A percentile compares a stretch with the other conserved stretches of the same genome.
Conservation (phyloP, 2,797 vertebrate species). For the Mallotus villosus region DNA sequence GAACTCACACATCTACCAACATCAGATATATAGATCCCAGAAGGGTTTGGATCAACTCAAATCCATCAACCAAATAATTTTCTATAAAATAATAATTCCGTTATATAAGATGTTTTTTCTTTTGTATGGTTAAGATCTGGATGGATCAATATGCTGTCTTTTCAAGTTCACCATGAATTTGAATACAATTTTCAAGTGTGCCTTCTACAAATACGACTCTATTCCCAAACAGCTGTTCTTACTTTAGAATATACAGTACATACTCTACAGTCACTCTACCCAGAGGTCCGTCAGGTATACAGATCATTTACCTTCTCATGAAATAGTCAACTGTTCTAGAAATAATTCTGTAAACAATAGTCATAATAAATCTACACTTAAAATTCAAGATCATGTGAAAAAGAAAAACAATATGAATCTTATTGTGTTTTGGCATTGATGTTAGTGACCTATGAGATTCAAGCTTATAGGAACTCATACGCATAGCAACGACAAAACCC, state of each 20-base stretch:
- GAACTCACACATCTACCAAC: neutral
- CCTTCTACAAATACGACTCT: neutral
- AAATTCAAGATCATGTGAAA: slow-evolving; percentile 19
- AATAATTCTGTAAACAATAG: slow-evolving; percentile 25
- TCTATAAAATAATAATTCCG: neutral
- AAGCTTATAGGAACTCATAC: slow-evolving; percentile 18
- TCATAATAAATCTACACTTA: slow-evolving; percentile 34
- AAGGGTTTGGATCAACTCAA: neutral
- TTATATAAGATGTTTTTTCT: neutral
- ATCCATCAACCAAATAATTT: neutral
- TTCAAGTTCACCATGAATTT: neutral
- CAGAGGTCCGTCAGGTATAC: slow-evolving; percentile 7
- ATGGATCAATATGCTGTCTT: too few relatives aligned
- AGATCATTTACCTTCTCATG: slow-evolving; percentile 37
- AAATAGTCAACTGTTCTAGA: slow-evolving; percentile 9
- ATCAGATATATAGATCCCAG: neutral
- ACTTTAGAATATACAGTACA: too few relatives aligned
- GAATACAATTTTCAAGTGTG: neutral
- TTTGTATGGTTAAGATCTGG: too few relatives aligned
- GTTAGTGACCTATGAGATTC: slow-evolving; percentile 22
- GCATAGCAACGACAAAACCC: slow-evolving; percentile 10
- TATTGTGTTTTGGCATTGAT: slow-evolving; percentile 45
- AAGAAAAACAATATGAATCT: slow-evolving; percentile 17
- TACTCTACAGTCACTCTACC: too few relatives aligned
- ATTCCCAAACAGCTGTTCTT: too few relatives aligned